Evolutionary conservation across 1,140 invertebrate genomes (phyloP), one percentile per base, ranked within the genome.

Genomic region (Laodelphax striatellus): DNA sequence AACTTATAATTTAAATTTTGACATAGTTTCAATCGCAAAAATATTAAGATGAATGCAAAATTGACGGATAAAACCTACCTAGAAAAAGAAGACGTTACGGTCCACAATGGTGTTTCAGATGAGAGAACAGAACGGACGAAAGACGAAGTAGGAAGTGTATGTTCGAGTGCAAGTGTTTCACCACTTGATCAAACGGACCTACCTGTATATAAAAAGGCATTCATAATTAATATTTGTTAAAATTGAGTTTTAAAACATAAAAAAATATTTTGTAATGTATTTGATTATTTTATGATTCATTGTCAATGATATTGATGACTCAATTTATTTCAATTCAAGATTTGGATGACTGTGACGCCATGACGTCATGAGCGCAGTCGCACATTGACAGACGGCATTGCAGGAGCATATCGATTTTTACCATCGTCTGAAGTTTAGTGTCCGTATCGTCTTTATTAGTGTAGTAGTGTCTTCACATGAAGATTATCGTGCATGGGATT

Each of bases 401-500:
- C 80, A 81, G 83, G 77, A 77, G 73, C 77, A 77, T 85, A 85
- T 85, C 82, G 82, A 85, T 84, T 85, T 84, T 83, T 81, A 69
- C 79, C 79, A 81, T 81, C 79, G 80, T 80, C 60, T 44, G 56
- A 24, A 54, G 78, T 78, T 77, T 71, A 73, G 74, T 78, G 74
- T 77, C 73, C 72, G 74, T 76, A 72, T 79, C 75, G 76, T 80
- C 34, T 38, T 38, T 38, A 38, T 38, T 84, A 62, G 57, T 82
- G 82, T 62, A 56, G 58, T 63, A 63, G 81, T 85, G 80, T 79
- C 77, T 79, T 81, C 84, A 79, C 76, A 81, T 80, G 79, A 79
- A 79, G 80, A 81, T 79, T 79, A 78, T 77, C 74, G 83, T 85
- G 82, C 84, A 86, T 86, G 82, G 82, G 82, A 85, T 83, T 84